Percentiles rank a stretch among this genome's conserved stretches.
These are phyloP conservation scores for Beris morrisii DNA, from an alignment of 2,888 invertebrate genomes.

Conservation along the genomic window DNA sequence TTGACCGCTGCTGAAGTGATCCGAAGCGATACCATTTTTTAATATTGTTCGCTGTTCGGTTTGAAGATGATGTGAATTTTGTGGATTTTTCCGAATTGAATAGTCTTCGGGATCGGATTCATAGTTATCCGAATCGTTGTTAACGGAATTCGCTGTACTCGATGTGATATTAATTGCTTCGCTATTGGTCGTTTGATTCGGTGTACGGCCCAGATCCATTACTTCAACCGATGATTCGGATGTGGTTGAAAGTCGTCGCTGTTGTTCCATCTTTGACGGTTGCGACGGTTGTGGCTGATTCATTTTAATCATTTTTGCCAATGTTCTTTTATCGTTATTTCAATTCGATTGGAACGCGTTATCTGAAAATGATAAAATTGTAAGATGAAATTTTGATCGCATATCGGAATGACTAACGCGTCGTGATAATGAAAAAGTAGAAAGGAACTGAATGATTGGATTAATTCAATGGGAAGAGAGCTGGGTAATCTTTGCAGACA, in stretches of 20 bases:
- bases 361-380: conserved; percentile 21
- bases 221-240: conserved; percentile 56
- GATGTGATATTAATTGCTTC: neutral
- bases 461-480: conserved; percentile 1
- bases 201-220: conserved; percentile 52
- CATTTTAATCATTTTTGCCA: conserved; percentile 23
- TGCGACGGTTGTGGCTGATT: conserved; percentile 11
- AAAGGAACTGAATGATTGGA: conserved; percentile 3
- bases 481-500: neutral
- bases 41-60: neutral
- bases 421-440: neutral
- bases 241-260: conserved; percentile 50
- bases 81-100: conserved; percentile 1
- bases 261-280: conserved; percentile 46
- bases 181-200: conserved; percentile 46
- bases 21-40: too few species aligned
- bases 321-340: conserved; percentile 6
- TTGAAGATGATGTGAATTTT: conserved; percentile 39
- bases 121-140: conserved; percentile 37
- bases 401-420: conserved; percentile 1
- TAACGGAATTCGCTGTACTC: conserved; percentile 14
- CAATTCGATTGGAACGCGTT: conserved; percentile 13
- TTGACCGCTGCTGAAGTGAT: conserved; percentile 8
- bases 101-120: conserved; percentile 42
- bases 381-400: neutral